phyloP scores from a whole-genome alignment of 1,140 invertebrate genomes.

The Polypedilum vanderplanki region DNA sequence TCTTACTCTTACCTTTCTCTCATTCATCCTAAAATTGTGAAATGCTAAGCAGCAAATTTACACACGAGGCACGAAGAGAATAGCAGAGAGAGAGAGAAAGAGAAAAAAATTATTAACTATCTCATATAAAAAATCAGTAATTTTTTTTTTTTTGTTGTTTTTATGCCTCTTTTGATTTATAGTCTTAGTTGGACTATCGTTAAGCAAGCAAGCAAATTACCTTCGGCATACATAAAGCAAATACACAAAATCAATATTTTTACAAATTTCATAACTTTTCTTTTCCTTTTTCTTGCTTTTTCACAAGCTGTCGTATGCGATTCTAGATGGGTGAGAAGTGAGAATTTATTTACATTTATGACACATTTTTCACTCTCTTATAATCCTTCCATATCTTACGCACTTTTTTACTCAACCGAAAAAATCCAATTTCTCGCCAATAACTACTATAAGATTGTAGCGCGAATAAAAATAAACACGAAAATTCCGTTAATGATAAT shows the following conservation, averaged over 20 bases:
- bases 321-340: no score
- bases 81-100: background rate
- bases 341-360: no score
- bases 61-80: background rate
- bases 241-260: constrained; percentile 26
- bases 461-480: no score
- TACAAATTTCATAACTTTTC: constrained; percentile 21
- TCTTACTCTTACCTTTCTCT: constrained; percentile 18
- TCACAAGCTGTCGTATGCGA: background rate
- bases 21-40: background rate
- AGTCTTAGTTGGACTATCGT: background rate
- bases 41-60: background rate
- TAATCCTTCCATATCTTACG: no score
- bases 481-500: no score
- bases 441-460: no score
- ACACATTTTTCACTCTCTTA: no score
- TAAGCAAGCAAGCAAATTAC: constrained; percentile 12
- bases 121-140: constrained; percentile 16
- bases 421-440: no score
- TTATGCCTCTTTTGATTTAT: background rate
- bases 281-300: background rate
- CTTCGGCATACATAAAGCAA: constrained; percentile 3
- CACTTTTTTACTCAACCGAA: no score
- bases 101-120: background rate
- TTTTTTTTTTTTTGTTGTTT: background rate